phyloP scores from a whole-genome alignment of 2,797 vertebrate species.

The Dipus sagitta region DNA sequence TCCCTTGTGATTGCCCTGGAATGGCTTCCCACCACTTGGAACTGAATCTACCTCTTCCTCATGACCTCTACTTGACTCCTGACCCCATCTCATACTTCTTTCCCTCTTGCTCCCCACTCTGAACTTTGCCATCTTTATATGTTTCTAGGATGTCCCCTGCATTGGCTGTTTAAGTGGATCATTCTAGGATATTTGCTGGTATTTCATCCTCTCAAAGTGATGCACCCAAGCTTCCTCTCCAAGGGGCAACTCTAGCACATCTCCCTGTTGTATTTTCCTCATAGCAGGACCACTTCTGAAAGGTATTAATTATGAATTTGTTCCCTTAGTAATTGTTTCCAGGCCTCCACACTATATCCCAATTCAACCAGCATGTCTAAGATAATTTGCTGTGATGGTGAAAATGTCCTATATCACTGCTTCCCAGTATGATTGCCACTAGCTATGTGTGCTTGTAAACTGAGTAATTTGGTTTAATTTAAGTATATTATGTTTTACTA shows the following conservation, averaged over 20 bases:
- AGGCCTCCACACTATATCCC: background rate
- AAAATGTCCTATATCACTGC: background rate
- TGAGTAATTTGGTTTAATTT: background rate
- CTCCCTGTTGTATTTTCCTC: background rate
- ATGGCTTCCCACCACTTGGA: background rate
- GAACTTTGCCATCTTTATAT: background rate
- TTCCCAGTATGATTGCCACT: background rate
- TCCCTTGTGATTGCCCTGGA: background rate
- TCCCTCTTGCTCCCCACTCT: background rate
- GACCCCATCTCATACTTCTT: background rate
- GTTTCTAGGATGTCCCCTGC: background rate
- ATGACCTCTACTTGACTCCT: background rate
- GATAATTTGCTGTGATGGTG: background rate
- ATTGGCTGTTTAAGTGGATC: background rate
- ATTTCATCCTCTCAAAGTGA: slow-evolving; percentile 4
- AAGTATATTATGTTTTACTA: slow-evolving; percentile 24
- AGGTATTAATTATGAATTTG: background rate
- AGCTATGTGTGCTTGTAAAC: background rate
- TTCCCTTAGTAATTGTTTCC: background rate
- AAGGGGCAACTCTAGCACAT: background rate
- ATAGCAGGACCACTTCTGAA: background rate
- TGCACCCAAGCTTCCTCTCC: background rate
- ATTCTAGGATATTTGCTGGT: background rate
- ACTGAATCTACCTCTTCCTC: background rate
- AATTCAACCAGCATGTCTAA: background rate